phyloP scores from a whole-genome alignment of 2,888 invertebrate species.

The Eulithis prunata region DNA sequence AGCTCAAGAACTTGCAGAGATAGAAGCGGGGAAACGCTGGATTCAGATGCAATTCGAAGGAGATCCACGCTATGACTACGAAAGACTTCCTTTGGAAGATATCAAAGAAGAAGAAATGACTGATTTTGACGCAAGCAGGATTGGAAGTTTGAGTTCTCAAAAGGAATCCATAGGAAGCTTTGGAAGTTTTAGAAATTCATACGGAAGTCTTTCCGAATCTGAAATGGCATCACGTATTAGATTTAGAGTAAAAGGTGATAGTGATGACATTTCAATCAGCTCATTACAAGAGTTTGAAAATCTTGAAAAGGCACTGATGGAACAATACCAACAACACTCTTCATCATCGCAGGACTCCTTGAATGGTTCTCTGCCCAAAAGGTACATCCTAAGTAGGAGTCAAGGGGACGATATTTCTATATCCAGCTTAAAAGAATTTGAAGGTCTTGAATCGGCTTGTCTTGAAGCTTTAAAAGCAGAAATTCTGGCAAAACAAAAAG shows the following conservation, averaged over 20 bases:
- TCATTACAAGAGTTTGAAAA: constrained; percentile 98
- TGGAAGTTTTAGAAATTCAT: constrained; percentile 94
- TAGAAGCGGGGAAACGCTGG: constrained; percentile 93
- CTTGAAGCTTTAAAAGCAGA: constrained; percentile 93
- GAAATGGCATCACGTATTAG: constrained; percentile 93
- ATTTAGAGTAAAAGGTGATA: constrained; percentile 93
- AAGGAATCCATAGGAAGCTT: constrained; percentile 91
- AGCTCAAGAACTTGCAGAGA: constrained; percentile 81
- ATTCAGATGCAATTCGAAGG: constrained; percentile 95
- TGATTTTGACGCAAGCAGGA: constrained; percentile 91
- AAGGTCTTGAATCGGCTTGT: constrained; percentile 95
- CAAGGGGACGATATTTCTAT: constrained; percentile 94
- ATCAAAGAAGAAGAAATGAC: constrained; percentile 96
- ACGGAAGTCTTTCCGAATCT: constrained; percentile 96
- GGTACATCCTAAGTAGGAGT: constrained; percentile 88
- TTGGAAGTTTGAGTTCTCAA: constrained; percentile 91
- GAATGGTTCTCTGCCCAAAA: constrained; percentile 91
- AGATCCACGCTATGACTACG: constrained; percentile 90
- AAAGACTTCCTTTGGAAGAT: constrained; percentile 93
- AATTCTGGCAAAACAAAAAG: constrained; percentile 93
- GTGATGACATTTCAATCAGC: constrained; percentile 96
- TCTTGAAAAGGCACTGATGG: constrained; percentile 93
- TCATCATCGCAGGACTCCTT: constrained; percentile 94
- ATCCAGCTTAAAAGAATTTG: constrained; percentile 96
- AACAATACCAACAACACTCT: constrained; percentile 88